Conservation (phyloP, 35 echinoderm and acorn worm species). For the Lytechinus variegatus region DNA sequence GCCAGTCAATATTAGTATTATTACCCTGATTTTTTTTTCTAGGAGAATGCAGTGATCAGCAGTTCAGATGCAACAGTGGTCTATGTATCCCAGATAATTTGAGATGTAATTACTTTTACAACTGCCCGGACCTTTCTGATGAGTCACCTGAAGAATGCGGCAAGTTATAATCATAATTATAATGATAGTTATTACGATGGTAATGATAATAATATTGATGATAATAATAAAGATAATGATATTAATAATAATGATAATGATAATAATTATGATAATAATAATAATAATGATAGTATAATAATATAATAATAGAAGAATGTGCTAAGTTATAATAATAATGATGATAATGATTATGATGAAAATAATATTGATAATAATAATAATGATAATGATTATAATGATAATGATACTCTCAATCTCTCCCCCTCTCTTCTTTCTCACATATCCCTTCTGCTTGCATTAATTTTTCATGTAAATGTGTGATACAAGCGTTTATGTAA, state of each 20-base stretch:
- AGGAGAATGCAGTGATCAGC: not conserved
- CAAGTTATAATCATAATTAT: not conserved
- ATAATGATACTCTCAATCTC: not conserved
- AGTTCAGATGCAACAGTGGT: not conserved
- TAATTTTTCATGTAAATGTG: too few relatives aligned
- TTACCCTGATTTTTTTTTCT: too few relatives aligned
- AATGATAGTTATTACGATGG: not conserved
- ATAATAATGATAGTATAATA: not conserved
- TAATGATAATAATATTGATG: not conserved
- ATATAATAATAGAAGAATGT: not conserved
- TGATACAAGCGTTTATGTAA: too few relatives aligned
- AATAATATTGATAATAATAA: not conserved
- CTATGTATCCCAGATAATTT: not conserved
- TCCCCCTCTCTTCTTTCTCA: too few relatives aligned
- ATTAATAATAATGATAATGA: not conserved
- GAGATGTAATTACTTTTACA: slow-evolving; percentile 15
- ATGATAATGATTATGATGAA: not conserved
- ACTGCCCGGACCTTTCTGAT: slow-evolving; percentile 23
- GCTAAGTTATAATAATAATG: not conserved
- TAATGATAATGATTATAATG: not conserved
- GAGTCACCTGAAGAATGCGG: not conserved
- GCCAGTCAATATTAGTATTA: too few relatives aligned
- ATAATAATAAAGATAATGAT: not conserved
- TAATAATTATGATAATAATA: not conserved
- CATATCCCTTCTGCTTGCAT: too few relatives aligned